Conservation (phyloP, 2,888 invertebrate species). For the Yponomeuta malinellus region DNA sequence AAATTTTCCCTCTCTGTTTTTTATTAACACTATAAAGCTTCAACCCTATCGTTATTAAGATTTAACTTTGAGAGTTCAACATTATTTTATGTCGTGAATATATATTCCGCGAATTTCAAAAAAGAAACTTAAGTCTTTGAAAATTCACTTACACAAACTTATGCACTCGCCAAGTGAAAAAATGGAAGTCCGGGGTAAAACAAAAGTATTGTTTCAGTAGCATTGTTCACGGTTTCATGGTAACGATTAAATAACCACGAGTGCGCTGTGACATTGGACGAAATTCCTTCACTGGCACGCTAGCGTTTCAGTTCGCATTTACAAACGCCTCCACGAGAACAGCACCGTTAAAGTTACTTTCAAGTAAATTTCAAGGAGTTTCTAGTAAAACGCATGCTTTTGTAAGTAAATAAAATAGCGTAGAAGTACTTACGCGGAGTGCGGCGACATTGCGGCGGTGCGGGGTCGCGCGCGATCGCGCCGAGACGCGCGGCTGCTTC, state of each 20-base stretch:
- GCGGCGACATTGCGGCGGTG: conserved; percentile 11
- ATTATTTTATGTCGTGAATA: too few relatives aligned
- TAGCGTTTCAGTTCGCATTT: not conserved
- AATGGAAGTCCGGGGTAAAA: too few relatives aligned
- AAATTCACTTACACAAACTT: too few relatives aligned
- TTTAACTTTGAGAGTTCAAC: too few relatives aligned
- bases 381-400: not conserved
- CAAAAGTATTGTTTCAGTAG: too few relatives aligned
- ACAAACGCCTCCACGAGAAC: not conserved
- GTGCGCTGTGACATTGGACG: not conserved
- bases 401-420: not conserved
- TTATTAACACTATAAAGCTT: too few relatives aligned
- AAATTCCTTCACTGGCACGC: not conserved
- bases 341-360: not conserved
- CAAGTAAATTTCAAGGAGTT: not conserved
- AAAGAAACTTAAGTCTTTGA: too few relatives aligned
- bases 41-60: too few relatives aligned
- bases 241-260: not conserved
- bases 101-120: too few relatives aligned
- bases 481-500: not conserved
- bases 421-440: not conserved
- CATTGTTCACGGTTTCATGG: not conserved
- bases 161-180: too few relatives aligned
- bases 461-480: not conserved
- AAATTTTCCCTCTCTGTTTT: too few relatives aligned